These are phyloP conservation scores for Anolis apletophallus DNA, from an alignment of 2,797 vertebrate species.

Conservation along the genomic window DNA sequence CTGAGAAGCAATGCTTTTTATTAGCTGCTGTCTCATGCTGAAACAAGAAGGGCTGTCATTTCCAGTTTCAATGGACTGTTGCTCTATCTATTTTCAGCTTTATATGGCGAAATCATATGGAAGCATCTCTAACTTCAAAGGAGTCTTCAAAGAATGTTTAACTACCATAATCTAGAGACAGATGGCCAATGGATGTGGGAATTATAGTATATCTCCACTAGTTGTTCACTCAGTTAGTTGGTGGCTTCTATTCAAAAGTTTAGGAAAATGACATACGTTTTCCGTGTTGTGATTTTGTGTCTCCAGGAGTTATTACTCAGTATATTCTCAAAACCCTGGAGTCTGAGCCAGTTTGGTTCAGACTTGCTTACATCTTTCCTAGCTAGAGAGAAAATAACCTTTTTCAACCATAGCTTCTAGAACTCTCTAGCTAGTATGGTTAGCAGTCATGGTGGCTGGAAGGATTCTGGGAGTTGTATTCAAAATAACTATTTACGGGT, in stretches of 20 bases:
- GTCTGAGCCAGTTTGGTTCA: background rate
- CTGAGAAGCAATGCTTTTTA: background rate
- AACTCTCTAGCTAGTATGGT: too few species aligned
- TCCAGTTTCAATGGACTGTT: background rate
- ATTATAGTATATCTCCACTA: slow-evolving; percentile 29
- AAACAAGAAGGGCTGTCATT: background rate
- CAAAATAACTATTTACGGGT: too few species aligned
- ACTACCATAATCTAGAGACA: background rate
- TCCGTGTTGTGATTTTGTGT: slow-evolving; percentile 48
- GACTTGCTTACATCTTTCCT: background rate
- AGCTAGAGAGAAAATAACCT: too few species aligned
- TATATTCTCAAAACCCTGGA: slow-evolving; percentile 30
- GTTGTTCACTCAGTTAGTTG: slow-evolving; percentile 51
- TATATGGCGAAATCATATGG: background rate
- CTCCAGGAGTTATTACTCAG: slow-evolving; percentile 3
- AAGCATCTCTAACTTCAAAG: background rate
- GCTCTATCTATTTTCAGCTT: background rate
- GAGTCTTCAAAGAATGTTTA: background rate
- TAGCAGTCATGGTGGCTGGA: too few species aligned
- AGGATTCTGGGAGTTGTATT: too few species aligned
- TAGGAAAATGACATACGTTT: slow-evolving; percentile 27
- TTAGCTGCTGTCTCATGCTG: background rate
- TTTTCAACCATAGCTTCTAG: too few species aligned
- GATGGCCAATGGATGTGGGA: slow-evolving; percentile 32
- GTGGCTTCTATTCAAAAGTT: slow-evolving; percentile 28